Evolutionary conservation across 1,140 invertebrate genomes (phyloP).

Genomic region (Cyclargus thomasi): DNA sequence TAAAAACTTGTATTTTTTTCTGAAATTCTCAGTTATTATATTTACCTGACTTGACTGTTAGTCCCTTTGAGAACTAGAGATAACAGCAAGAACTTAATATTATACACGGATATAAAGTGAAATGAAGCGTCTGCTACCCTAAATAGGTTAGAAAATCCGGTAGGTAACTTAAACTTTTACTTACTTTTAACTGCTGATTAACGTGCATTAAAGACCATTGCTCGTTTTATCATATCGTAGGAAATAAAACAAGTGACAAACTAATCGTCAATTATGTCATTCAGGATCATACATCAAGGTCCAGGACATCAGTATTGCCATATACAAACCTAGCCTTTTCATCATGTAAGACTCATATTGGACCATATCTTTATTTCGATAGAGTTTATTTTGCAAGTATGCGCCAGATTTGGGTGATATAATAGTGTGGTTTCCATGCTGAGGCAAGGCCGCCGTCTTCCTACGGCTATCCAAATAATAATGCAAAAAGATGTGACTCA

Average conservation of each 20-base stretch:
- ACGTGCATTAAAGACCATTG: background rate
- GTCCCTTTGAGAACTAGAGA: no score
- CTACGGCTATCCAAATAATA: conserved; percentile 60
- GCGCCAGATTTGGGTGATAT: conserved; percentile 1
- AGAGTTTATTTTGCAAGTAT: background rate
- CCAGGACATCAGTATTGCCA: background rate
- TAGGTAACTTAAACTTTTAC: background rate
- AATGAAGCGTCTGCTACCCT: no score
- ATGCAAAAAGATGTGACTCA: conserved; percentile 48
- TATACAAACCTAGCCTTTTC: background rate
- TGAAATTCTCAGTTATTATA: no score
- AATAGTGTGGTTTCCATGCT: conserved; percentile 7
- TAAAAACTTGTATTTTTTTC: no score
- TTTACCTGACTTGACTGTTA: no score
- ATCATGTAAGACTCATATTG: background rate
- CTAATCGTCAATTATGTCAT: conserved; percentile 1
- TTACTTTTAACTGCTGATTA: background rate
- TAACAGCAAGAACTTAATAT: no score
- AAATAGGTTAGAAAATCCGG: no score
- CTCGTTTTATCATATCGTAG: background rate
- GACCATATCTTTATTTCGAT: background rate
- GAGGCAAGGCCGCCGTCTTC: conserved; percentile 49
- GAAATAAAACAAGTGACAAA: background rate
- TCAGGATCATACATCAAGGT: conserved; percentile 7
- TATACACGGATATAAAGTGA: no score